A percentile compares a stretch with the other conserved stretches of the same genome.
These are phyloP conservation scores for Zophobas atratus DNA, from an alignment of 1,140 invertebrate genomes.

Conservation along the genomic window DNA sequence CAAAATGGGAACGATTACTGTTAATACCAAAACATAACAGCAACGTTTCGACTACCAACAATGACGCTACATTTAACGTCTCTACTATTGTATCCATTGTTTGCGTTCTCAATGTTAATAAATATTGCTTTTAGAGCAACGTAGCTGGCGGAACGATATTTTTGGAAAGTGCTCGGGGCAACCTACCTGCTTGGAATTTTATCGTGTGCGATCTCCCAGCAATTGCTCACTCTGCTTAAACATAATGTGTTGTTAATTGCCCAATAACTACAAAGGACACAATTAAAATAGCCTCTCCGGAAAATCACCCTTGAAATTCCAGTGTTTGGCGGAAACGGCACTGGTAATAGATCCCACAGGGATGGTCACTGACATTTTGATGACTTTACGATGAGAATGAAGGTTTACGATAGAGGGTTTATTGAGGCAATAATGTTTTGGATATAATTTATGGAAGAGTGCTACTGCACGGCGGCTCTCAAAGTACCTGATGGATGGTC, in stretches of 20 bases:
- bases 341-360: conserved; percentile 5
- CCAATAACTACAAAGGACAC: conserved; percentile 17
- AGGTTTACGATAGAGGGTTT: not conserved
- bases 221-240: conserved; percentile 25
- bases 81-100: conserved; percentile 7
- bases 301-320: conserved; percentile 10
- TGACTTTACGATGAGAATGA: not conserved
- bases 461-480: not conserved
- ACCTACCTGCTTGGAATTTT: conserved; percentile 50
- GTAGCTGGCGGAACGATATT: conserved; percentile 52
- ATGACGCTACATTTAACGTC: conserved; percentile 1
- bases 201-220: conserved; percentile 46
- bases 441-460: conserved; percentile 5
- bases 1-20: too few relatives aligned
- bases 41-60: not conserved
- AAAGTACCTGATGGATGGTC: not conserved
- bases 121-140: conserved; percentile 42
- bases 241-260: conserved; percentile 45
- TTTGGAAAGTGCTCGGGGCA: conserved; percentile 51
- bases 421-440: conserved; percentile 19
- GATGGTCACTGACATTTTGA: conserved; percentile 22
- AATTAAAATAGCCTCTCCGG: not conserved
- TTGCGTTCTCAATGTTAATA: conserved; percentile 46
- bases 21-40: too few relatives aligned
- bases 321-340: conserved; percentile 2